Evolutionary conservation across 2,888 invertebrate species (phyloP), one percentile per base, ranked within the genome.

Genomic region (Invenusta paracnida): DNA sequence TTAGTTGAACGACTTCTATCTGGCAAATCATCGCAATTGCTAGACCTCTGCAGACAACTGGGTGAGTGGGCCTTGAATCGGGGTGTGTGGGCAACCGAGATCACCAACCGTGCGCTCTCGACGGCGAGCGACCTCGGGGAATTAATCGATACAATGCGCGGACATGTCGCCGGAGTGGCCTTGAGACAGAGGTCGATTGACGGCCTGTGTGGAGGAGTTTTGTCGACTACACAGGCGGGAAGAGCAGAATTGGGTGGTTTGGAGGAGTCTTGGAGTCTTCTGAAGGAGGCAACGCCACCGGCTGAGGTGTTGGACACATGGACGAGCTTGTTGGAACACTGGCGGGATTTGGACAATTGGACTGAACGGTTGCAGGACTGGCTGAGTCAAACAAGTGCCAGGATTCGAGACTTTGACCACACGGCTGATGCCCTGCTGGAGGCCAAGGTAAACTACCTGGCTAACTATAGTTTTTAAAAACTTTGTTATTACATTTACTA

Each of bases 361-460:
- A 73, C 73, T 13, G 23, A 73, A 25, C 73, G 73, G 23, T 25
- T 73, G 5, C 73, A 73, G 25, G 73, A 73, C 73, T 73, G 73
- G 73, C 25, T 73, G 27, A 2, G 73, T 13, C 23, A 73, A 23
- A 73, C 73, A 13, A 23, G 73, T 13, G 5, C 25, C 5, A 73
- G 73, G 25, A 73, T 73, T 73, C 11, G 25, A 5, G 73, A 73
- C 5, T 73, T 73, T 73, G 73, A 73, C 2, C 2, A 73, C 25
- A n/a, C 73, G 25, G 73, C 73, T 73, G 73, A 73, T 23, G 73
- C 73, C 17, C 73, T 73, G 73, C 25, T 73, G 23, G 73, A 73
- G 23, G 73, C 25, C 27, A 73, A 73, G 73, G 73, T 73, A 23
- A 73, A 5, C 17, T 11, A 48, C 5, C 48, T 17, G 17, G 48